A percentile compares a stretch with the other conserved stretches of the same genome.
Evolutionary conservation across 2,888 invertebrate genomes (phyloP).

Genomic region (Lepidonotus clava): DNA sequence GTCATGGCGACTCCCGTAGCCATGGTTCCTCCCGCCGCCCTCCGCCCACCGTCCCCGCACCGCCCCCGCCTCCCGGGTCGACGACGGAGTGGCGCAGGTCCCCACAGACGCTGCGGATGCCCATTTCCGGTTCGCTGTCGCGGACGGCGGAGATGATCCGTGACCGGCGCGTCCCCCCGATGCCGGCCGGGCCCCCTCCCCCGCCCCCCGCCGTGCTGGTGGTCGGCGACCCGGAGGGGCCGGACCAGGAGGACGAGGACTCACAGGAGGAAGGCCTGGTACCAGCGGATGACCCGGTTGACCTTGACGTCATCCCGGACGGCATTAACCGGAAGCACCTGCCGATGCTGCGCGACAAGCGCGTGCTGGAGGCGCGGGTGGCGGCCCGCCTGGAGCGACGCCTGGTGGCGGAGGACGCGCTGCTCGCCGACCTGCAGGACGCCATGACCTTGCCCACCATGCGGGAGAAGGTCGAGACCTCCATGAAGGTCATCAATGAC

Average conservation of each 20-base stretch:
- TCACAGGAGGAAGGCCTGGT: neutral
- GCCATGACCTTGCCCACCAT: neutral
- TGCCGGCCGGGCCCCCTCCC: conserved; percentile 35
- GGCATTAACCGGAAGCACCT: neutral
- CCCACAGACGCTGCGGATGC: neutral
- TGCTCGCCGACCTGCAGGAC: neutral
- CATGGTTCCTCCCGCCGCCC: neutral
- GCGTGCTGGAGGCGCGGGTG: conserved; percentile 5
- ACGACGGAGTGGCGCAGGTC: no score
- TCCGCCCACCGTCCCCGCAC: neutral
- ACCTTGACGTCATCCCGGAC: conserved; percentile 8
- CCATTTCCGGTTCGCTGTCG: neutral
- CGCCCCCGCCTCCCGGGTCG: neutral
- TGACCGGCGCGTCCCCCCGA: conserved; percentile 11
- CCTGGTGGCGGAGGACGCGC: neutral
- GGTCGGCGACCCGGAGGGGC: neutral
- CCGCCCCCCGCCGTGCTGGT: neutral
- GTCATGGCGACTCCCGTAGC: no score
- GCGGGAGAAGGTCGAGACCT: conserved; percentile 18
- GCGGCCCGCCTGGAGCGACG: neutral
- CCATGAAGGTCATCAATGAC: neutral
- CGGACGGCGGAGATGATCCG: conserved; percentile 34
- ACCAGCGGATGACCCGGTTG: neutral
- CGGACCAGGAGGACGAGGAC: neutral
- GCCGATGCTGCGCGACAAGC: conserved; percentile 3